These are phyloP conservation scores for Cantharis nigra DNA, from an alignment of 2,888 invertebrate species.

Conservation along the genomic window DNA sequence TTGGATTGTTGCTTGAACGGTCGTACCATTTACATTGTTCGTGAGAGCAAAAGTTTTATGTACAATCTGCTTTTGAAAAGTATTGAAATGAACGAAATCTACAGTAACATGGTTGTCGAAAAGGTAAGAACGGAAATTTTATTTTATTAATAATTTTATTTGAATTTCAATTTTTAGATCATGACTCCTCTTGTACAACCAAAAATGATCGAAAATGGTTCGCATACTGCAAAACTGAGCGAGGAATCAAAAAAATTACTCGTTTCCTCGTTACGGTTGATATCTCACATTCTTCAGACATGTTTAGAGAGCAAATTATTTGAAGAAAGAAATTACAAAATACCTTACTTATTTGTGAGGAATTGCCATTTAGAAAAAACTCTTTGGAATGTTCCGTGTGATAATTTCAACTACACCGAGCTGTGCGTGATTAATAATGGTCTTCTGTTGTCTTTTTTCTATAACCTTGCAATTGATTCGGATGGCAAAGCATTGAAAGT, in stretches of 20 bases:
- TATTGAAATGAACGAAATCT: conserved; percentile 57
- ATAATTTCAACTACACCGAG: conserved; percentile 57
- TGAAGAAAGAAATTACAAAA: conserved; percentile 46
- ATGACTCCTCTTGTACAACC: conserved; percentile 8
- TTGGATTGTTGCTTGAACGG: conserved; percentile 66
- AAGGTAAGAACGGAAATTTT: conserved; percentile 9
- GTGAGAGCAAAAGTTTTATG: conserved; percentile 69
- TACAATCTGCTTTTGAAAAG: conserved; percentile 63
- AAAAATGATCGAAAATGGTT: conserved; percentile 50
- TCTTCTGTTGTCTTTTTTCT: conserved; percentile 55
- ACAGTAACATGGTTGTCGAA: conserved; percentile 48
- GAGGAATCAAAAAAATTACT: conserved; percentile 56
- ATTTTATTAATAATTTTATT: background rate
- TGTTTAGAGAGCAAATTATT: conserved; percentile 45
- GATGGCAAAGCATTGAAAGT: conserved; percentile 13
- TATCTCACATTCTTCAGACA: conserved; percentile 61
- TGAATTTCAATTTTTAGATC: conserved; percentile 5
- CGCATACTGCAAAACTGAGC: conserved; percentile 58
- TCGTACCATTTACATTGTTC: conserved; percentile 73
- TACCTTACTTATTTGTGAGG: conserved; percentile 50
- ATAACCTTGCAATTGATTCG: conserved; percentile 28
- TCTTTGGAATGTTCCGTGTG: conserved; percentile 51
- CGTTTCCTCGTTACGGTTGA: conserved; percentile 60
- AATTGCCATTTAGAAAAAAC: conserved; percentile 54
- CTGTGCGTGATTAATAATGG: conserved; percentile 59